phyloP scores from a whole-genome alignment of 2,113 vertebrate species.

The Myrmecophaga tridactyla region DNA sequence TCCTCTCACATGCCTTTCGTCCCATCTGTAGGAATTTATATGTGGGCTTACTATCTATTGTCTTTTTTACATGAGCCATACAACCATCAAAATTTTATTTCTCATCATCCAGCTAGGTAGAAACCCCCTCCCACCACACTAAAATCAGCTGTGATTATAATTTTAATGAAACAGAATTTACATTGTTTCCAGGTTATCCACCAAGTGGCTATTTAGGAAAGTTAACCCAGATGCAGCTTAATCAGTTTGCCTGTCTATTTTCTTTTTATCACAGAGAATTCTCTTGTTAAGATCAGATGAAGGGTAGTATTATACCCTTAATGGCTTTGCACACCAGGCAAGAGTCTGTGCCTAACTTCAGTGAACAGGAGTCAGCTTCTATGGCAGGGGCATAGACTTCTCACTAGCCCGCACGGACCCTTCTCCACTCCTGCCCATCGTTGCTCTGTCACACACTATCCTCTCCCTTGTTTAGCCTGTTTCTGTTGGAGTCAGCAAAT shows the following conservation, averaged over 20 bases:
- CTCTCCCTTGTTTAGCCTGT: background rate
- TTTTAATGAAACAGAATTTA: conserved; percentile 82
- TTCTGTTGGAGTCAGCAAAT: background rate
- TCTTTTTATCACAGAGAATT: conserved; percentile 52
- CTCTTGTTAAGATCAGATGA: conserved; percentile 31
- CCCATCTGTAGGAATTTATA: background rate
- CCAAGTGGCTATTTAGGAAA: conserved; percentile 79
- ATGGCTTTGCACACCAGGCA: background rate
- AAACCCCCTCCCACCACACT: conserved; percentile 14
- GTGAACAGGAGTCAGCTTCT: background rate
- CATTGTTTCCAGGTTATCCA: conserved; percentile 79
- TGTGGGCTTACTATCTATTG: background rate
- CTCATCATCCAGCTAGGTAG: conserved; percentile 74
- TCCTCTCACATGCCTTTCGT: background rate
- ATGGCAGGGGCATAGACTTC: background rate
- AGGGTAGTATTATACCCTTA: conserved; percentile 4
- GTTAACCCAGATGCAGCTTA: conserved; percentile 78
- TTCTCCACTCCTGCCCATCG: background rate
- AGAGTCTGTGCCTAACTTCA: background rate
- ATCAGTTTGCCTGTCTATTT: conserved; percentile 56
- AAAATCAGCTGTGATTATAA: conserved; percentile 76
- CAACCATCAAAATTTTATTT: conserved; percentile 74
- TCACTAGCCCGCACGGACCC: background rate
- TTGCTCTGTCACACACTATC: background rate
- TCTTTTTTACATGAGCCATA: conserved; percentile 11